Evolutionary conservation across 2,113 vertebrate species (phyloP), one percentile per base, ranked within the genome.

Genomic region (Eretmochelys imbricata): DNA sequence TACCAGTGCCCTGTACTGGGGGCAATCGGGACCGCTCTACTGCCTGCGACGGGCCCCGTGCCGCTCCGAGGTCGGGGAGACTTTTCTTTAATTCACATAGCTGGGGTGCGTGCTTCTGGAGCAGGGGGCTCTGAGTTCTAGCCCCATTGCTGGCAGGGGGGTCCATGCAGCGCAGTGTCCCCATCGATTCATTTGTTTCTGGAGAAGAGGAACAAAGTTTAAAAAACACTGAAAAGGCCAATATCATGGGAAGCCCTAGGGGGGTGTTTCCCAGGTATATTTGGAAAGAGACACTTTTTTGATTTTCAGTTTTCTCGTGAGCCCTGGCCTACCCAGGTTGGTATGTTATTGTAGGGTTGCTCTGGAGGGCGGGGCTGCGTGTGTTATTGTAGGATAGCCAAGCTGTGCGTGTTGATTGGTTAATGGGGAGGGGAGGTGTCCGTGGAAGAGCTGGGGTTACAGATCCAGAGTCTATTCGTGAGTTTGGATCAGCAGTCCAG

Each of bases 71-170:
- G 35, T 20, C 5, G n/a, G 10, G 65, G 65, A 72, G 65, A 20
- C 65, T 72, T 69, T 35, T 35, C 35, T 69, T 35, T 69, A 10
- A n/a, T 19, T 69, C 62, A 9, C 4, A 1, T n/a, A 29, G 35
- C 14, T 2, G 62, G 62, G 62, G 35, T 2, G 35, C 6, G 53
- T 6, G 9, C 2, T 91, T 2, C 10, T 13, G 62, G 1, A 14
- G 3, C 3, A 22, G 13, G 50, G 38, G 54, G n/a, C 2, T 1
- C 1, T 31, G 8, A 24, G 10, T 69, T 85, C 48, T 80, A 84
- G 8, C 17, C 35, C 20, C 65, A 22, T 22, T 31, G 22, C 16
- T 0, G 0, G 16, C 12, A 25, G 8, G 65, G 38, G 31, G 65
- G 65, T 38, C n/a, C 8, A 1, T n/a, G 35, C 31, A 35, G 62